Evolutionary conservation across 1,140 invertebrate genomes (phyloP).

Genomic region (Capitella teleta): DNA sequence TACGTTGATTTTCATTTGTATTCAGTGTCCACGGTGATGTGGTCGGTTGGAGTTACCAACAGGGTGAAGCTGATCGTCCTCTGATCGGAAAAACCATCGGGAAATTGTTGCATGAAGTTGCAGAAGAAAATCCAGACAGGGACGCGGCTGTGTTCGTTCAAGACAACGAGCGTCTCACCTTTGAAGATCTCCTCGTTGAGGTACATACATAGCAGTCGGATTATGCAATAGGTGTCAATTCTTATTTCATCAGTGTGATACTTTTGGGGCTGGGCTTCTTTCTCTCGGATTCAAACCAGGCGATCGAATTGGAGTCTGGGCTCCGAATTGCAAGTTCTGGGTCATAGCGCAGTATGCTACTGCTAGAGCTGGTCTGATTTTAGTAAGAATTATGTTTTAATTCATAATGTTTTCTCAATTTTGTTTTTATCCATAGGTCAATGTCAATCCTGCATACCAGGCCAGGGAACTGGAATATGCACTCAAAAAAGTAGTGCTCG

Average conservation of each 20-base stretch:
- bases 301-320: conserved; percentile 78
- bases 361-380: conserved; percentile 60
- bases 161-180: conserved; percentile 21
- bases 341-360: conserved; percentile 63
- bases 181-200: conserved; percentile 49
- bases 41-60: conserved; percentile 33
- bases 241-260: conserved; percentile 65
- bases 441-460: conserved; percentile 74
- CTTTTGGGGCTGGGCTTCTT: conserved; percentile 66
- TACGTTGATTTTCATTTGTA: too few species aligned
- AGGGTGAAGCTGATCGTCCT: conserved; percentile 17
- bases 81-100: conserved; percentile 28
- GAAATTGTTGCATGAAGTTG: conserved; percentile 21
- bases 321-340: conserved; percentile 77
- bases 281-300: conserved; percentile 64
- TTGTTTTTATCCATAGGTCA: conserved; percentile 47
- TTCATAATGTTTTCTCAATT: not conserved
- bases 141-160: conserved; percentile 26
- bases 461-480: conserved; percentile 64
- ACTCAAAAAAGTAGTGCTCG: conserved; percentile 57
- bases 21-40: too few species aligned
- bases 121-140: conserved; percentile 24
- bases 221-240: too few species aligned
- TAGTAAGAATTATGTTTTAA: not conserved
- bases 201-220: conserved; percentile 32